Base-by-base conservation (phyloP, 2,113 vertebrate genomes). In the Sterrhoptilus dennistouni region DNA sequence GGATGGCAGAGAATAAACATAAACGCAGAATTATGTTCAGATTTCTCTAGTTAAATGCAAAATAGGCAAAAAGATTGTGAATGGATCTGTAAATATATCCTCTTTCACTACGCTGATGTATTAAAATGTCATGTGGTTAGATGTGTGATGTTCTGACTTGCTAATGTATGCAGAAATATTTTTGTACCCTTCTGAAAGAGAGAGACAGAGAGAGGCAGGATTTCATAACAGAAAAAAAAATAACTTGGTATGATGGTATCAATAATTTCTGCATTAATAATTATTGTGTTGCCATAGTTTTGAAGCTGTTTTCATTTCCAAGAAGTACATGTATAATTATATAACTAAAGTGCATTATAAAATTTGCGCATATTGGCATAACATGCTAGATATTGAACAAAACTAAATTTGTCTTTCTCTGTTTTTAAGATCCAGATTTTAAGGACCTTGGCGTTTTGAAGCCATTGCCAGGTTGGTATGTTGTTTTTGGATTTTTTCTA, bases 401-500 rank as follows among this genome's bases (percentile, higher is more conserved):
- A 72, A 95, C 86, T 98, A 95, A 98, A 95, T 96, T 87, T 97
- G 15, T 97, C 74, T 98, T 97, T 97, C 79, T 98, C 72, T 79
- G 96, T 97, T 98, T 98, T 98, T 97, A 98, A 99, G 99, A 99
- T 98, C 99, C 99, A 42, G 99, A 99, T 98, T 99, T 99, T 98
- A 99, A 99, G 98, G 99, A 99, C 97, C 96, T 99, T 96, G 99
- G 99, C 6, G 98, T 98, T 97, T 98, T 99, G 94, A 99, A 99
- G 97, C 99, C 99, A 96, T 99, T 99, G 94, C 99, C 99, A 98
- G 98, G 99, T 99, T 98, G 98, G 99, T 99, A 99, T 98, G 94
- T 96, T 95, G 97, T 18, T 92, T 97, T 89, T 11, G 18, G 35
- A 3, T 10, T 25, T 47, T 57, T 64, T 38, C 84, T 69, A 66